Evolutionary conservation across 37 sponge, comb jelly and placozoan species (phyloP).

Genomic region (Ianthella basta): DNA sequence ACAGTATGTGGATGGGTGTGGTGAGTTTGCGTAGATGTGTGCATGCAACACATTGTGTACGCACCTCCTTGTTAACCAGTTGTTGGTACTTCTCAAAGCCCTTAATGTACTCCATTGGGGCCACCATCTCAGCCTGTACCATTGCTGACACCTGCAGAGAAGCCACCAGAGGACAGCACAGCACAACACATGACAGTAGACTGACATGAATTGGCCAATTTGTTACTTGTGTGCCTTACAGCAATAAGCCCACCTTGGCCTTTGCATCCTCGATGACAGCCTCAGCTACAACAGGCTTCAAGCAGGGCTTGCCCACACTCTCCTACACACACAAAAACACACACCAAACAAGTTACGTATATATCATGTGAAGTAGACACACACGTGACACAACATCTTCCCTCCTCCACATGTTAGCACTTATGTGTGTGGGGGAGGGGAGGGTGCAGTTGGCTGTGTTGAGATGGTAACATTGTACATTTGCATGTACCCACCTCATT

Average conservation of each 20-base stretch:
- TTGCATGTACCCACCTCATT: slow-evolving; percentile 47
- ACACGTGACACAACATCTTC: no score
- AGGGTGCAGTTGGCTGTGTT: no score
- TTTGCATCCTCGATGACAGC: slow-evolving; percentile 74
- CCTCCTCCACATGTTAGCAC: no score
- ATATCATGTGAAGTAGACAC: no score
- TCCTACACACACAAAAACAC: slow-evolving; percentile 26
- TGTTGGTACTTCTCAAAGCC: slow-evolving; percentile 79
- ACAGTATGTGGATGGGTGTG: no score
- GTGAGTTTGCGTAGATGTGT: no score
- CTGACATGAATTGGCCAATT: not conserved
- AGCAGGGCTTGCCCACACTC: slow-evolving; percentile 59
- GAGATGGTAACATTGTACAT: not conserved
- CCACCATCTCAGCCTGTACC: slow-evolving; percentile 58
- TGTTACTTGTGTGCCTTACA: no score
- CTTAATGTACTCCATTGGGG: slow-evolving; percentile 71
- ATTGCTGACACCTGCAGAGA: slow-evolving; percentile 22
- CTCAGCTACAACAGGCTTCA: slow-evolving; percentile 80
- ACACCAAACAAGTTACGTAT: no score
- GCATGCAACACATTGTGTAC: no score
- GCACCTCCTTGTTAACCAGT: slow-evolving; percentile 77
- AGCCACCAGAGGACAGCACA: not conserved
- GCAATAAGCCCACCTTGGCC: slow-evolving; percentile 66
- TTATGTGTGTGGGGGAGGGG: no score
- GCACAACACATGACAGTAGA: not conserved